These are phyloP conservation scores for Alligator sinensis DNA, from an alignment of 2,113 vertebrate genomes.

Conservation along the genomic window DNA sequence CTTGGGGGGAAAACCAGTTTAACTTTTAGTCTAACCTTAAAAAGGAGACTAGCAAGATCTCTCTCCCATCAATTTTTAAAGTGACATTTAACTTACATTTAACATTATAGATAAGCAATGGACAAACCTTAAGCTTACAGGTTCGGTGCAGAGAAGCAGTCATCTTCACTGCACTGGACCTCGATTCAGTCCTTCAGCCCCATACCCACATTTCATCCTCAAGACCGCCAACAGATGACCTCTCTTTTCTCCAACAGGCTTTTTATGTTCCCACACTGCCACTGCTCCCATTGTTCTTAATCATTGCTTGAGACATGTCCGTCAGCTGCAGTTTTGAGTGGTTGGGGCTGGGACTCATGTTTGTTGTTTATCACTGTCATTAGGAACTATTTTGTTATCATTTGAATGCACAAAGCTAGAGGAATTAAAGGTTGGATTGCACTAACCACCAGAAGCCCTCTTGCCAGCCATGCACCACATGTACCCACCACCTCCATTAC, in stretches of 20 bases:
- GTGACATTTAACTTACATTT: slow-evolving; percentile 22
- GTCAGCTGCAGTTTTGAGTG: accelerated
- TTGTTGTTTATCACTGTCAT: too few relatives aligned
- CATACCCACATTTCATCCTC: neutral
- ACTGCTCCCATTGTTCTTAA: neutral
- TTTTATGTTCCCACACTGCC: neutral
- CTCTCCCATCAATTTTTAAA: slow-evolving; percentile 63
- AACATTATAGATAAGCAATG: neutral
- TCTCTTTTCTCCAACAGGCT: neutral
- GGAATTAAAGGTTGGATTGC: neutral
- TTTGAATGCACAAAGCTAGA: neutral
- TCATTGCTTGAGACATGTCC: neutral
- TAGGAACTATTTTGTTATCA: neutral
- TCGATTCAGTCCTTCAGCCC: accelerated
- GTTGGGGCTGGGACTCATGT: too few relatives aligned
- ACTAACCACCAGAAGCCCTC: too few relatives aligned
- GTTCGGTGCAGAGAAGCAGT: neutral
- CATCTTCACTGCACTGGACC: neutral
- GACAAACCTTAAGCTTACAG: slow-evolving; percentile 3
- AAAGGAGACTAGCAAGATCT: slow-evolving; percentile 41
- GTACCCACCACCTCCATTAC: too few relatives aligned
- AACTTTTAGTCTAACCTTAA: slow-evolving; percentile 73
- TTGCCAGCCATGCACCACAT: too few relatives aligned
- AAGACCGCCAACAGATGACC: neutral
- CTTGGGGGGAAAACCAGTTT: slow-evolving; percentile 33